phyloP scores from a whole-genome alignment of 2,888 invertebrate genomes.

The Amphiduros pacificus region DNA sequence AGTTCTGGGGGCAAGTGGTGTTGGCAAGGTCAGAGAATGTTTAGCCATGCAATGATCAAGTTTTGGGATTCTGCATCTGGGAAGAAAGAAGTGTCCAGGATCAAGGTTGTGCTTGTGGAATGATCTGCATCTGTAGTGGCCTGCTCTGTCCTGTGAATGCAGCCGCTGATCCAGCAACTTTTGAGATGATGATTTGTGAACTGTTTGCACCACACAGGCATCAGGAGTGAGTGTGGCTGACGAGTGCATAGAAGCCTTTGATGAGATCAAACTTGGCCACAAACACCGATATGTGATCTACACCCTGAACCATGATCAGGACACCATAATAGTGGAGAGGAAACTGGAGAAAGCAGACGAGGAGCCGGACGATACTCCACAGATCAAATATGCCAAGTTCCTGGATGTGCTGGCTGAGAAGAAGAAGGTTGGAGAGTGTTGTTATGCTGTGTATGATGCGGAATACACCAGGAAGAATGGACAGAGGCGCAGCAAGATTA shows the following conservation, averaged over 20 bases:
- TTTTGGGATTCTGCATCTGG: too few relatives aligned
- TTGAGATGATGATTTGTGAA: too few relatives aligned
- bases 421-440: slow-evolving; percentile 83
- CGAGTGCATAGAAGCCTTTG: slow-evolving; percentile 91
- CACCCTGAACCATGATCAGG: slow-evolving; percentile 67
- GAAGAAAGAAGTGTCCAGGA: too few relatives aligned
- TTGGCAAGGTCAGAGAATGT: too few relatives aligned
- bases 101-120: too few relatives aligned
- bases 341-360: slow-evolving; percentile 4
- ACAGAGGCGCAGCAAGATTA: slow-evolving; percentile 19
- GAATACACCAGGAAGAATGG: slow-evolving; percentile 79
- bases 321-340: slow-evolving; percentile 12
- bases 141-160: too few relatives aligned
- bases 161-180: too few relatives aligned
- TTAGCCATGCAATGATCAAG: too few relatives aligned
- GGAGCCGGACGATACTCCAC: slow-evolving; percentile 55
- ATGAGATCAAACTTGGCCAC: slow-evolving; percentile 96
- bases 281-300: slow-evolving; percentile 93
- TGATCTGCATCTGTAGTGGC: too few relatives aligned
- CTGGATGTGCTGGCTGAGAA: slow-evolving; percentile 78
- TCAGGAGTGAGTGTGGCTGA: slow-evolving; percentile 96
- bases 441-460: slow-evolving; percentile 95
- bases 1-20: too few relatives aligned
- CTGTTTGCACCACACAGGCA: too few relatives aligned
- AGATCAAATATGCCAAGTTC: slow-evolving; percentile 89